Conservation (phyloP, 1,140 invertebrate species). For the Delia radicum region DNA sequence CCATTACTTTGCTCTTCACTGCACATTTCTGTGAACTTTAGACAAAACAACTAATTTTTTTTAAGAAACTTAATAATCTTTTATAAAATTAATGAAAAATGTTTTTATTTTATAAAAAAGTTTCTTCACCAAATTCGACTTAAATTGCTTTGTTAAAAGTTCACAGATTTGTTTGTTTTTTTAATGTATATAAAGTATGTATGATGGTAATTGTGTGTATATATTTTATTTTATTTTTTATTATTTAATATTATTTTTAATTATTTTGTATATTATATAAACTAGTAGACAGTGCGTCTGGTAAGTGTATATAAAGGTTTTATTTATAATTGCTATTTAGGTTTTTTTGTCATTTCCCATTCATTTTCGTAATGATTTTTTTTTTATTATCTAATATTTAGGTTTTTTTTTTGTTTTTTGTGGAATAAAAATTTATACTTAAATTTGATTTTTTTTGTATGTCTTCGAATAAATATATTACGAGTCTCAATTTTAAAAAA, state of each 20-base stretch:
- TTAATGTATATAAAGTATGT: background rate
- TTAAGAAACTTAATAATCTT: too few relatives aligned
- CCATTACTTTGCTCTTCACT: too few relatives aligned
- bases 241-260: background rate
- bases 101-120: too few relatives aligned
- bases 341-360: background rate
- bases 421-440: background rate
- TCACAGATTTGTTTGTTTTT: too few relatives aligned
- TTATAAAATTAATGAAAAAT: too few relatives aligned
- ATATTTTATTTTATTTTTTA: background rate
- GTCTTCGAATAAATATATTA: conserved; percentile 12
- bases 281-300: background rate
- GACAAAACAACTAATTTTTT: too few relatives aligned
- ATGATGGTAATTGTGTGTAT: background rate
- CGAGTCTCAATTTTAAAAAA: background rate
- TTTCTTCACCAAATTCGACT: too few relatives aligned
- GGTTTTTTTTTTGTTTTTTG: background rate
- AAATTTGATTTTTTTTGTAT: conserved; percentile 4
- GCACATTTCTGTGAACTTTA: too few relatives aligned
- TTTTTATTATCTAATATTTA: conserved; percentile 19
- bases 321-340: background rate
- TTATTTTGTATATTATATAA: background rate
- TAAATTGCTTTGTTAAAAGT: too few relatives aligned
- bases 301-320: conserved; percentile 8
- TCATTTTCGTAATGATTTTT: background rate